Base-by-base conservation (phyloP, 2,888 invertebrate species). In the Apamea monoglypha region DNA sequence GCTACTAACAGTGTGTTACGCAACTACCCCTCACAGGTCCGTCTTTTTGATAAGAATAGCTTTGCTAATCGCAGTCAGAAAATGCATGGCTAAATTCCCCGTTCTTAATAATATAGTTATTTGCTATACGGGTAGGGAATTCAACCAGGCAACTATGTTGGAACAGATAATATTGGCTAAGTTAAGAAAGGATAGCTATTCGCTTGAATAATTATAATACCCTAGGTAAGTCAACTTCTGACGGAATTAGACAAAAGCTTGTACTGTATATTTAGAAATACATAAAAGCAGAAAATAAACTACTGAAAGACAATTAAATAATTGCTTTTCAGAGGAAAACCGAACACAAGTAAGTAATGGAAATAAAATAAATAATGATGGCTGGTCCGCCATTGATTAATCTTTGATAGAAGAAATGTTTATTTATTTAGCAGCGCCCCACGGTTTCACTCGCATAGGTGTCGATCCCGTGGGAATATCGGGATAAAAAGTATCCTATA, bases 151-250 rank as follows among this genome's bases (percentile, higher is more conserved):
- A 78, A 81, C 80, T 78, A 84, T 78, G 80, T 84, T 53, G 25
- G 53, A 83, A 78, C 67, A 78, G 61, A 78, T 80, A 68, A 68
- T 84, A 84, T 83, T 78, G 84, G 80, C 61, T 56, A 68, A 68
- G 53, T 84, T 63, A 84, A 53, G 61, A 68, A 68, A 29, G 76
- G 56, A 59, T 61, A 36, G 80, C 67, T 61, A 83, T 36, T 36
- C 66, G 59, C 53, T 84, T 81, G 44, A 80, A 80, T 84, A 84
- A 84, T 79, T 80, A 84, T 80, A 66, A 61, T 84, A 66, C 25
- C 56, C n/a, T 14, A 83, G 83, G 50, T 18, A 36, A 61, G 59
- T 78, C 7, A 53, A 78, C 18, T 61, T 36, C 25, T 36, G n/a
- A 36, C 16, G 25, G 25, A 53, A 53, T 83, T 63, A 18, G 2